Percentiles rank a stretch among this genome's conserved stretches.
These are phyloP conservation scores for Heliangelus exortis DNA, from an alignment of 2,797 vertebrate genomes.

Conservation along the genomic window DNA sequence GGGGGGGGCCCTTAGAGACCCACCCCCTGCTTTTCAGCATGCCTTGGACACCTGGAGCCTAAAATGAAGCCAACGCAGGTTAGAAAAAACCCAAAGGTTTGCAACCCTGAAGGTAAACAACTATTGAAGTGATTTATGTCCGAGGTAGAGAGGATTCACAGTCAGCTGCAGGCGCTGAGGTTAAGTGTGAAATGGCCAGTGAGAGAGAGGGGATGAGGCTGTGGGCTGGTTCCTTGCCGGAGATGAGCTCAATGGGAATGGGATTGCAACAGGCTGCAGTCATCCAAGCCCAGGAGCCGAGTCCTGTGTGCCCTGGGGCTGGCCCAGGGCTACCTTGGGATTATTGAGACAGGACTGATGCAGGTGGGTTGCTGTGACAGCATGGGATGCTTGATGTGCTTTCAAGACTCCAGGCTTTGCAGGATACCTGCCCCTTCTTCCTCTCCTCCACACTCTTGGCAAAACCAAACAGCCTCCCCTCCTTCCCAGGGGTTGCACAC, in stretches of 20 bases:
- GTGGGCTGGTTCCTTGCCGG: not conserved
- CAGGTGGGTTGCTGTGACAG: not conserved
- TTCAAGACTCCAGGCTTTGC: not conserved
- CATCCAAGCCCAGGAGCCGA: not conserved
- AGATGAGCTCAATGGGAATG: not conserved
- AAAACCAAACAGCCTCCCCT: accelerated
- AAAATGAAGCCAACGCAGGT: not conserved
- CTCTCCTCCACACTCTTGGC: not conserved
- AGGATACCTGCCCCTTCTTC: not conserved
- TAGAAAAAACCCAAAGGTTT: not conserved
- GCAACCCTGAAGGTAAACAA: not conserved
- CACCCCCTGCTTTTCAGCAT: accelerated
- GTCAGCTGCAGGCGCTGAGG: not conserved
- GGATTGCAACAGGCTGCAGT: not conserved
- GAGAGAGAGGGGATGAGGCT: not conserved
- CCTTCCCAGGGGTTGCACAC: accelerated
- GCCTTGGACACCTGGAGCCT: not conserved
- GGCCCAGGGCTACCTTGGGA: not conserved
- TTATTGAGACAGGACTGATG: accelerated
- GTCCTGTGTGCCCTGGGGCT: not conserved
- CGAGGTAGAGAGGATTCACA: not conserved
- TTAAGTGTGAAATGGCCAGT: not conserved
- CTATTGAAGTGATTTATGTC: not conserved
- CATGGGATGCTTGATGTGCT: accelerated
- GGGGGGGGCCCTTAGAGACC: not conserved